Base-by-base conservation (phyloP, 1,140 invertebrate species). In the Neodiprion fabricii region DNA sequence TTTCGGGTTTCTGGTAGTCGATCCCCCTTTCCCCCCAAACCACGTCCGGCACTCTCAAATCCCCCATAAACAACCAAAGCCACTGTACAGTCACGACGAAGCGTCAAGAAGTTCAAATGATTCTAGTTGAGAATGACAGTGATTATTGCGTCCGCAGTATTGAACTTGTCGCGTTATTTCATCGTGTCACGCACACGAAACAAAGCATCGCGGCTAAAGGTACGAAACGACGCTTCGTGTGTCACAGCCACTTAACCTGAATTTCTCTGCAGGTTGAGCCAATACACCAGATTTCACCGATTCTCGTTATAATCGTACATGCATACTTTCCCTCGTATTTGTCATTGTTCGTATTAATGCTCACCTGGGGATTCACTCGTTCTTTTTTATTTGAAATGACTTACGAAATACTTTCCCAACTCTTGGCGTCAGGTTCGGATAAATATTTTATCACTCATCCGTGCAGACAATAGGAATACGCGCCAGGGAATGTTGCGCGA, bases 161-260 rank as follows among this genome's bases (percentile, higher is more conserved):
- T 9, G 53, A 61, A 61, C 7, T 61, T 61, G 53, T 61, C 53
- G 53, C 53, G n/a, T 61, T 61, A 61, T 9, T 17, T 61, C n/a
- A 61, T 61, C 53, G 53, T 17, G n/a, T 61, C 53, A 61, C 53
- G n/a, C 53, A 61, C 53, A 17, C n/a, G 53, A 61, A 61, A 61
- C 53, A 17, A 61, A 7, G 53, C 53, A 17, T 12, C 11, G 53
- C 4, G 11, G 11, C n/a, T 17, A 12, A 40, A 61, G 53, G n/a
- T 5, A 61, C 53, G 7, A 61, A 61, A 17, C 53, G 53, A 12
- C 3, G n/a, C 53, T 12, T 61, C 53, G n/a, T 12, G 4, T 61
- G 53, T 61, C 53, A 61, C 11, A 14, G n/a, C 11, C 53, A 61
- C 11, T 61, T 61, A 61, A 61, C 53, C 53, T 61, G 53, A 61